phyloP scores from a whole-genome alignment of 2,888 invertebrate species.

The Itoplectis maculator region DNA sequence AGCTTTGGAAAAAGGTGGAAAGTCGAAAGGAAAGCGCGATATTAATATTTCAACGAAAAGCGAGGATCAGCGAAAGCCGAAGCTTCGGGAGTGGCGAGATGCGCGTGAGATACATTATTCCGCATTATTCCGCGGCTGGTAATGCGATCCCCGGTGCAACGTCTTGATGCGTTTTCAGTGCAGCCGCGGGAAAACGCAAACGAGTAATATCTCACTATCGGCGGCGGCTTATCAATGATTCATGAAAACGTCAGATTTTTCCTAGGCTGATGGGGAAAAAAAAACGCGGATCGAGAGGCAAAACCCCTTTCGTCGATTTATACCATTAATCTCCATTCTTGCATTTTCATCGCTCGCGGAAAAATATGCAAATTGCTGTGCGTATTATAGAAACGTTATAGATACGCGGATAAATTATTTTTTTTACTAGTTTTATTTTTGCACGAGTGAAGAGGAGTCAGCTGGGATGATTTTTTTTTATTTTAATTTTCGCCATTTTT shows the following conservation, averaged over 20 bases:
- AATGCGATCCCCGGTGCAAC: slow-evolving; percentile 5
- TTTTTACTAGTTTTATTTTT: too few species aligned
- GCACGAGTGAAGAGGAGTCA: too few species aligned
- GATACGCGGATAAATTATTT: too few species aligned
- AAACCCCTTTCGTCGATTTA: too few species aligned
- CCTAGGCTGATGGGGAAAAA: slow-evolving; percentile 45
- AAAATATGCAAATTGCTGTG: too few species aligned
- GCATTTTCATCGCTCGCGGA: too few species aligned
- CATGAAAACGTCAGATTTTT: slow-evolving; percentile 44
- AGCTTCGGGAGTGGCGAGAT: slow-evolving; percentile 2
- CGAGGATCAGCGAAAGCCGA: neutral
- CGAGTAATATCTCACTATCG: slow-evolving; percentile 14
- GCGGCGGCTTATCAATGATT: slow-evolving; percentile 40
- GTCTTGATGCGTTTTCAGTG: slow-evolving; percentile 18
- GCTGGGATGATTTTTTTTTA: too few species aligned
- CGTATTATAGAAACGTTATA: too few species aligned
- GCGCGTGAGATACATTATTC: slow-evolving; percentile 38
- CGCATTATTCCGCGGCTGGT: too few species aligned
- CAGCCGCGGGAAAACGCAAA: neutral
- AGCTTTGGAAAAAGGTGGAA: neutral
- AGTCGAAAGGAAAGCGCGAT: slow-evolving; percentile 7
- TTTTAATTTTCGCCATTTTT: too few species aligned
- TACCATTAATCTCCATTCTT: too few species aligned
- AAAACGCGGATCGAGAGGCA: too few species aligned
- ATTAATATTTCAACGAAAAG: slow-evolving; percentile 55